phyloP scores from a whole-genome alignment of 1,140 invertebrate species.

The Drosophila tropicalis region DNA sequence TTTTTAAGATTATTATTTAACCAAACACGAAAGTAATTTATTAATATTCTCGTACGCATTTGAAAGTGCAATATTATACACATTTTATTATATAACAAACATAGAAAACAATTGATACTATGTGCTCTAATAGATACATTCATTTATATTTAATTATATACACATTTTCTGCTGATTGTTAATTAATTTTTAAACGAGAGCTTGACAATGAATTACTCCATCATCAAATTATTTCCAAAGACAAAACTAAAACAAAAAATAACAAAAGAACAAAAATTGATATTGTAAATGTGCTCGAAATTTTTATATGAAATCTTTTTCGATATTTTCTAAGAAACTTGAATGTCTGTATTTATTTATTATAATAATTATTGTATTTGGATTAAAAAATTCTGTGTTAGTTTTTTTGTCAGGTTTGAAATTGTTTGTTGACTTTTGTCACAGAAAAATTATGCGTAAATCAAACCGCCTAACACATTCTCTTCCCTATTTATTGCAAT shows the following conservation, averaged over 20 bases:
- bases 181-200: conserved; percentile 77
- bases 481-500: conserved; percentile 64
- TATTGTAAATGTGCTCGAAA: conserved; percentile 65
- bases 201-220: conserved; percentile 67
- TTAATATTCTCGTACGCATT: conserved; percentile 66
- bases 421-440: conserved; percentile 6
- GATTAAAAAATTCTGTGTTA: conserved; percentile 15
- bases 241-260: conserved; percentile 36
- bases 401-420: conserved; percentile 6
- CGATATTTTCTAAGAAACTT: conserved; percentile 49
- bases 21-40: conserved; percentile 29
- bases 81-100: conserved; percentile 35
- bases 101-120: conserved; percentile 59
- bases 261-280: conserved; percentile 37
- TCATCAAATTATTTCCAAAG: conserved; percentile 43
- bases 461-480: conserved; percentile 4
- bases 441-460: not conserved
- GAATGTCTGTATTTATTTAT: conserved; percentile 47
- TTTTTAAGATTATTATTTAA: conserved; percentile 32
- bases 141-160: conserved; percentile 21
- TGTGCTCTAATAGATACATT: conserved; percentile 48
- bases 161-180: conserved; percentile 68
- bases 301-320: conserved; percentile 63
- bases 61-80: conserved; percentile 67
- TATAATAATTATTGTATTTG: conserved; percentile 32